Conservation (phyloP, 2,888 invertebrate genomes). For the Lydus trimaculatus region DNA sequence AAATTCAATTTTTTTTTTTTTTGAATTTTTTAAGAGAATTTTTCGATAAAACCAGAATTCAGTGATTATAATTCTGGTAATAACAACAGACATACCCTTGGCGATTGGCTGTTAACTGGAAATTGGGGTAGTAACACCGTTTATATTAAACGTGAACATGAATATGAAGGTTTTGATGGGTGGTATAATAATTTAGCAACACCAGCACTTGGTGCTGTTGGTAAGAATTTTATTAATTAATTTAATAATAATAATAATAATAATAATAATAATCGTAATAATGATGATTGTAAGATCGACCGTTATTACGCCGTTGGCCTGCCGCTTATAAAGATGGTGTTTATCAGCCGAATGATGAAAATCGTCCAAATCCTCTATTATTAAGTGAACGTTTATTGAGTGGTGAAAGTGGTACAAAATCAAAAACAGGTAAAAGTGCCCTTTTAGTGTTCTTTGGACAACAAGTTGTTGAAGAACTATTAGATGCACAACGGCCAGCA, state of each 20-base stretch:
- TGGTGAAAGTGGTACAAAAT: constrained; percentile 57
- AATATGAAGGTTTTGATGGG: constrained; percentile 59
- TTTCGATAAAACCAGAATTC: not conserved
- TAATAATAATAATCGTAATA: constrained; percentile 1
- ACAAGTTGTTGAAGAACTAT: constrained; percentile 69
- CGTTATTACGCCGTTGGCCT: constrained; percentile 63
- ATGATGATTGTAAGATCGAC: constrained; percentile 58
- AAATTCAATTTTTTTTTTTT: not conserved
- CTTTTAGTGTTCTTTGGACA: constrained; percentile 70
- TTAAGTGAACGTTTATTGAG: constrained; percentile 62
- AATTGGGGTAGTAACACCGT: constrained; percentile 23
- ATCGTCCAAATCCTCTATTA: constrained; percentile 64
- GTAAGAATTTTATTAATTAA: constrained; percentile 40
- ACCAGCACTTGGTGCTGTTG: constrained; percentile 57
- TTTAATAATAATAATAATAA: not conserved
- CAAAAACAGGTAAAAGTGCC: constrained; percentile 64
- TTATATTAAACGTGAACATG: constrained; percentile 36
- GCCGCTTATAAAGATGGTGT: constrained; percentile 67
- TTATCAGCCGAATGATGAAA: constrained; percentile 62
- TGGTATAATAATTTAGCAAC: constrained; percentile 58
- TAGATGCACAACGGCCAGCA: constrained; percentile 67
- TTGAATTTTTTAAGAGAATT: not conserved
- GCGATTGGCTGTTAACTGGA: constrained; percentile 45
- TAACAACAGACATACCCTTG: constrained; percentile 28
- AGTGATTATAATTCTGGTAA: constrained; percentile 7